phyloP scores from a whole-genome alignment of 2,797 vertebrate genomes.

The Typhlichthys eigenmanni region DNA sequence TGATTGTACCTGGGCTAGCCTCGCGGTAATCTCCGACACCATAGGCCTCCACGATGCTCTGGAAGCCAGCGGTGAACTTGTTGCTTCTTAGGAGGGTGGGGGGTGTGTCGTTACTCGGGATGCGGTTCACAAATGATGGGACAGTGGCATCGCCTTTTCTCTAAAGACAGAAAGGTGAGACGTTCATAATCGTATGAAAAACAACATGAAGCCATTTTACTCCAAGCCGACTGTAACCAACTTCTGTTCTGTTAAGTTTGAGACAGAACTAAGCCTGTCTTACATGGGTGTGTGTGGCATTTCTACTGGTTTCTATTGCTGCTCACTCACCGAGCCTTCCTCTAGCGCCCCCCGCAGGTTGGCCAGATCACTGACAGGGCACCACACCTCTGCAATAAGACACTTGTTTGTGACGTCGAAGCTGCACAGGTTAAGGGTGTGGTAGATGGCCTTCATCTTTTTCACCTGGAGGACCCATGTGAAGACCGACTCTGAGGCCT shows the following conservation, averaged over 20 bases:
- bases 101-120: slow-evolving; percentile 89
- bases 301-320: neutral
- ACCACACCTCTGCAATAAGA: slow-evolving; percentile 98
- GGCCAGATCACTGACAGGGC: slow-evolving; percentile 87
- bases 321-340: slow-evolving; percentile 89
- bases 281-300: neutral
- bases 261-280: neutral
- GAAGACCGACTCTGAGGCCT: slow-evolving; percentile 89
- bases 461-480: slow-evolving; percentile 90
- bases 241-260: too few relatives aligned
- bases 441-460: slow-evolving; percentile 98
- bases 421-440: slow-evolving; percentile 95
- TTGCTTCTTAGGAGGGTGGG: slow-evolving; percentile 93
- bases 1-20: slow-evolving; percentile 90
- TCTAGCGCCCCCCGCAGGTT: slow-evolving; percentile 87
- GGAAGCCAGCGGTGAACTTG: slow-evolving; percentile 95
- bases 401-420: slow-evolving; percentile 98
- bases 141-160: slow-evolving; percentile 89
- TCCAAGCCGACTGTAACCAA: too few relatives aligned
- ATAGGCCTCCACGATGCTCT: slow-evolving; percentile 96
- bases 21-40: slow-evolving; percentile 93
- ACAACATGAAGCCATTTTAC: too few relatives aligned
- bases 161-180: slow-evolving; percentile 61
- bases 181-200: too few relatives aligned
- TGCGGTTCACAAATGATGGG: slow-evolving; percentile 93